Conservation (phyloP, 2,113 vertebrate species). For the Oenanthe melanoleuca region DNA sequence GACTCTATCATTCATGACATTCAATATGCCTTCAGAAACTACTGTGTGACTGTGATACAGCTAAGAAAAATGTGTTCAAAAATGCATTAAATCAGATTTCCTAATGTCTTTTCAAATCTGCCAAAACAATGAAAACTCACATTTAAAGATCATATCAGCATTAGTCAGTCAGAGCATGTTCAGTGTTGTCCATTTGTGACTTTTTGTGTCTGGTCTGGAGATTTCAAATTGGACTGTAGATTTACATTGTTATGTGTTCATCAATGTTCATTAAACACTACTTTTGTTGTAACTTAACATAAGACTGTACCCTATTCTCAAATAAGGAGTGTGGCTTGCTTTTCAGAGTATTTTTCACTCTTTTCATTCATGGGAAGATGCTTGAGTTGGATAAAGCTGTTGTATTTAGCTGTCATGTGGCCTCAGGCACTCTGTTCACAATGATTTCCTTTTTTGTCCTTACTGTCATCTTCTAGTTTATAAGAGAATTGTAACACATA, state of each 20-base stretch:
- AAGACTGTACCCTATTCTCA: neutral
- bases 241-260: neutral
- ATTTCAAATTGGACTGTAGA: neutral
- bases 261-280: neutral
- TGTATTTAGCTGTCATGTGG: neutral
- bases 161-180: conserved; percentile 6
- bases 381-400: neutral
- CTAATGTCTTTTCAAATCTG: conserved; percentile 16
- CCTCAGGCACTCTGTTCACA: neutral
- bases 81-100: conserved; percentile 32
- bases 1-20: conserved; percentile 25
- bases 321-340: neutral
- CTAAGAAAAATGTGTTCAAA: conserved; percentile 29
- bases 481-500: neutral
- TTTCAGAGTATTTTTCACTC: neutral
- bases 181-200: neutral
- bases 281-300: neutral
- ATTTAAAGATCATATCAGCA: conserved; percentile 38
- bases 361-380: neutral
- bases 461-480: neutral
- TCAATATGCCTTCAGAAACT: conserved; percentile 24
- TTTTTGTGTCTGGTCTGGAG: neutral
- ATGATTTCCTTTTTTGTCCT: neutral
- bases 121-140: conserved; percentile 34
- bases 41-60: neutral